phyloP scores from a whole-genome alignment of 2,888 invertebrate species.

The Dorcus parallelipipedus region DNA sequence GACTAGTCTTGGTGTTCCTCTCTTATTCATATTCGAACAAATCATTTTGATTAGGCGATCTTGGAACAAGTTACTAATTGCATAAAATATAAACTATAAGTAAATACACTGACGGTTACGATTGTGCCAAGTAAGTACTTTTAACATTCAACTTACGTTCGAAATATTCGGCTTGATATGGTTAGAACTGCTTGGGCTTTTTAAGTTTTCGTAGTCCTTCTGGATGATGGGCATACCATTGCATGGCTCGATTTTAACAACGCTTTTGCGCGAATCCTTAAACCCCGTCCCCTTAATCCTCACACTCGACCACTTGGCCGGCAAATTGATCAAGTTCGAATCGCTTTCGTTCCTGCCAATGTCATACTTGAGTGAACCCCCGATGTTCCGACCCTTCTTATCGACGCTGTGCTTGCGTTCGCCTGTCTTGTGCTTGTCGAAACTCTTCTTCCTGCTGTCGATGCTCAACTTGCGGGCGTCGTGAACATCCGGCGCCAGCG shows the following conservation, averaged over 20 bases:
- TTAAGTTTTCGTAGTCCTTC: constrained; percentile 38
- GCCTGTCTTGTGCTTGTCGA: constrained; percentile 9
- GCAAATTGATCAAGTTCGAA: constrained; percentile 39
- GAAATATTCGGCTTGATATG: constrained; percentile 44
- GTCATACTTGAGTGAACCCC: constrained; percentile 46
- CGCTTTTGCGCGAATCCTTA: constrained; percentile 61
- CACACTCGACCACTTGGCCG: constrained; percentile 63
- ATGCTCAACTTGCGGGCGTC: constrained; percentile 15
- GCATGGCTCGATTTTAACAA: constrained; percentile 63
- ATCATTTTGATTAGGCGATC: background rate
- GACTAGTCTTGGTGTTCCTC: no score
- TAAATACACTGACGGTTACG: no score
- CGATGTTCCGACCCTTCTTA: constrained; percentile 28
- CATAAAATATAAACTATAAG: no score
- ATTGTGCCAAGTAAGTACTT: no score
- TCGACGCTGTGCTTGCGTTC: constrained; percentile 23
- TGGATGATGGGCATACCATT: constrained; percentile 51
- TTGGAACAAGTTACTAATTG: background rate
- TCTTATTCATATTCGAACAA: no score
- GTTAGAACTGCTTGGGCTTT: constrained; percentile 32
- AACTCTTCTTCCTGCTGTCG: constrained; percentile 10
- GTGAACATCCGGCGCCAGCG: constrained; percentile 5
- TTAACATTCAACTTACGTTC: constrained; percentile 41
- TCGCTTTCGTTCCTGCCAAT: constrained; percentile 42
- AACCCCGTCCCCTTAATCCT: constrained; percentile 62